Evolutionary conservation across 2,797 vertebrate species (phyloP).

Genomic region (Melanotaenia parkinsoni): DNA sequence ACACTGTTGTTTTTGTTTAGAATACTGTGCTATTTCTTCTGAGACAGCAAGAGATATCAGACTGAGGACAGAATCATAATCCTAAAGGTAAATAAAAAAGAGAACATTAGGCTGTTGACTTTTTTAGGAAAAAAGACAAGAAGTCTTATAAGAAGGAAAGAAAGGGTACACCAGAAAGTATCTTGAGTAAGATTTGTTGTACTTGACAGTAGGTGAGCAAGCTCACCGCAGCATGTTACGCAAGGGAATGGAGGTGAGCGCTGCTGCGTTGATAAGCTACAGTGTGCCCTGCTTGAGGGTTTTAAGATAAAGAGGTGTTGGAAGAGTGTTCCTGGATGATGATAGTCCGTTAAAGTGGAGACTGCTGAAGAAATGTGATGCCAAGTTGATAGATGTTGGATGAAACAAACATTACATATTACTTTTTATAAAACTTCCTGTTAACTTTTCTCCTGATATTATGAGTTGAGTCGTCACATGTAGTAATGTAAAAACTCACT

Average conservation of each 20-base stretch:
- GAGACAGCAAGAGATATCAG: constrained; percentile 30
- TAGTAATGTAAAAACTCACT: neutral
- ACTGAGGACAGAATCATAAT: constrained; percentile 26
- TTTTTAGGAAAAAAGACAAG: neutral
- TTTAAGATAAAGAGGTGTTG: constrained; percentile 61
- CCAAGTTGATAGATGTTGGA: constrained; percentile 22
- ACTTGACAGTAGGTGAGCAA: constrained; percentile 11
- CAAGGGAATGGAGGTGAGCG: constrained; percentile 27
- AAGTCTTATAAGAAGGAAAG: neutral
- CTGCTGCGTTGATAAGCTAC: constrained; percentile 53
- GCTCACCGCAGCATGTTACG: constrained; percentile 26
- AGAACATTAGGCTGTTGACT: constrained; percentile 16
- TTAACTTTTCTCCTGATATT: neutral
- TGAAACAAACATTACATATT: neutral
- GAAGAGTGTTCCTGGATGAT: constrained; percentile 41
- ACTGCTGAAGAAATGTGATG: constrained; percentile 35
- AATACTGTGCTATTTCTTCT: neutral
- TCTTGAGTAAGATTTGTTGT: constrained; percentile 7
- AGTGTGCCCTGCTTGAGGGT: constrained; percentile 50
- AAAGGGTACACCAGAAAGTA: neutral
- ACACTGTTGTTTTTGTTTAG: neutral
- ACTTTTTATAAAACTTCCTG: neutral
- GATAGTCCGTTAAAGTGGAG: constrained; percentile 32
- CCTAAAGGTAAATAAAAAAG: constrained; percentile 31
- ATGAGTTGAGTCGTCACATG: neutral